A percentile compares a stretch with the other conserved stretches of the same genome.
Evolutionary conservation across 1,140 invertebrate species (phyloP).

Genomic region (Zaprionus vittiger): DNA sequence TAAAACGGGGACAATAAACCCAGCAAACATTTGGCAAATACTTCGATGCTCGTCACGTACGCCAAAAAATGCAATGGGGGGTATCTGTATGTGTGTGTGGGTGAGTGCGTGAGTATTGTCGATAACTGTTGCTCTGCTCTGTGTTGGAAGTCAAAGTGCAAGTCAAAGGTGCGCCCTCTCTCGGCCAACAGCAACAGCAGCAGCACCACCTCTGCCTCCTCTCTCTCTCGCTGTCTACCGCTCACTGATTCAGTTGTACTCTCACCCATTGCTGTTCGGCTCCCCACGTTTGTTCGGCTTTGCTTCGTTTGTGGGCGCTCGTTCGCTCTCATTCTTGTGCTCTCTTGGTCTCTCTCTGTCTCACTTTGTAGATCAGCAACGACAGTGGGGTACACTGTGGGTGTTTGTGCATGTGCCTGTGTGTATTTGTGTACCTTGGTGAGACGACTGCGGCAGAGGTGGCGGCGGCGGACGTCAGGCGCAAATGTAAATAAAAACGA

Average conservation of each 20-base stretch:
- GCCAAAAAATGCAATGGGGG: conserved; percentile 34
- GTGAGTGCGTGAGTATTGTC: conserved; percentile 11
- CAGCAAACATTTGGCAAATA: conserved; percentile 66
- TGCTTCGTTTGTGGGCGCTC: conserved; percentile 44
- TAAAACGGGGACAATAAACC: conserved; percentile 68
- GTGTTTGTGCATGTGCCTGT: conserved; percentile 16
- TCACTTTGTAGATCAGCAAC: conserved; percentile 26
- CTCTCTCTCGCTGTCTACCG: conserved; percentile 20
- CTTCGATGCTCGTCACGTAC: conserved; percentile 60
- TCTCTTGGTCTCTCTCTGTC: background rate
- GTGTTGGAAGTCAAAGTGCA: conserved; percentile 48
- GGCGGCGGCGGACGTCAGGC: conserved; percentile 58
- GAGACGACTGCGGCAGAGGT: background rate
- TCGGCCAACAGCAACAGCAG: conserved; percentile 20
- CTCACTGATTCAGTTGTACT: background rate
- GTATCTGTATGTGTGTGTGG: background rate
- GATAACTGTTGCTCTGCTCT: conserved; percentile 37
- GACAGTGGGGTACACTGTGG: conserved; percentile 10
- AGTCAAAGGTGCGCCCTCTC: conserved; percentile 44
- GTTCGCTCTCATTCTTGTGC: conserved; percentile 21
- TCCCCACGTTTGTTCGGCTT: conserved; percentile 36
- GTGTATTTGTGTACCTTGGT: conserved; percentile 19
- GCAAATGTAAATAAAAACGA: conserved; percentile 84
- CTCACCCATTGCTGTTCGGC: conserved; percentile 24
- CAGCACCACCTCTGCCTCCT: conserved; percentile 4